Base-by-base conservation (phyloP, 2,113 vertebrate species). In the Brachypodius melanocephalos region DNA sequence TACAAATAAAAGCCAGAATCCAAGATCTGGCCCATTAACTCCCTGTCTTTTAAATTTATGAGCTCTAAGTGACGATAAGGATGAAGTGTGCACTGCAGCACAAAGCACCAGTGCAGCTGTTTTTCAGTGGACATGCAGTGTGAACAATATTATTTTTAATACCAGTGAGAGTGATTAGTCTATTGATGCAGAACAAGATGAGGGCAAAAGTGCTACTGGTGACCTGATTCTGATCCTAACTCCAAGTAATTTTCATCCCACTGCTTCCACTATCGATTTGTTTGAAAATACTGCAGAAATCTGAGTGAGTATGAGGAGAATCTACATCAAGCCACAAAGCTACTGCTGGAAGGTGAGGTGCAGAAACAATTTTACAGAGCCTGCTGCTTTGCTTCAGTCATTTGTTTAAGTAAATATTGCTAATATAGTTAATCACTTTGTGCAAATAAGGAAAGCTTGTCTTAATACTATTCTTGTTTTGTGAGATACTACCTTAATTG, bases 371-470 rank as follows among this genome's bases (percentile, higher is more conserved):
- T 86, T 87, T 45, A 54, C 28, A 82, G 74, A 89, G 13, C 29
- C 45, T 83, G 26, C 63, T 91, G 62, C 42, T 75, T 91, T 82
- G 31, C 78, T 82, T 92, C 59, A 81, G 89, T 83, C 48, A 52
- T 87, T 93, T 84, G 43, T 72, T 89, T 88, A 75, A 95, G 68
- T 90, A 94, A 93, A 90, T 42, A 49, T 55, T 88, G 34, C 40
- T 84, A 59, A 78, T 86, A 43, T 16, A 88, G 46, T 71, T 93
- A 86, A 93, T 95, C 34, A 71, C 14, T 84, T 88, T 45, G 65
- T 55, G 51, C 79, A 92, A 89, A 88, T 93, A 90, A 84, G 65
- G 43, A 86, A 92, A 87, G 52, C 61, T 80, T 8, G 4, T 82
- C 54, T 89, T 88, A 91, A 76, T 85, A 69, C 71, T 76, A 0